Percentiles rank a stretch among this genome's conserved stretches.
These are phyloP conservation scores for Autographa gamma DNA, from an alignment of 2,888 invertebrate species.

Conservation along the genomic window DNA sequence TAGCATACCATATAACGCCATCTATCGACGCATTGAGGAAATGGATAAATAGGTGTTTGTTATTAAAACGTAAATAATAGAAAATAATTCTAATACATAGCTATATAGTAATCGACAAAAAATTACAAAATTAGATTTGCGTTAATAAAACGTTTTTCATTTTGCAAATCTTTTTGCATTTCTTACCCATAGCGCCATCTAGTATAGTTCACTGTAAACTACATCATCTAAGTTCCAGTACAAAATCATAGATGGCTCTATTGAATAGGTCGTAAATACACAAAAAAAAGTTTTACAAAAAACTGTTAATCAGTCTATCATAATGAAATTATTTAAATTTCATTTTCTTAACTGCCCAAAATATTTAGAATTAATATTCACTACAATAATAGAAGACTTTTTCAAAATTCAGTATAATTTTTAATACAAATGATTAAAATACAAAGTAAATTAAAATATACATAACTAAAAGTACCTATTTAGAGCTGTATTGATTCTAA, in stretches of 20 bases:
- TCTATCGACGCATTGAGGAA: too few relatives aligned
- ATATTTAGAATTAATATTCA: too few relatives aligned
- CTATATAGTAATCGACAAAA: too few relatives aligned
- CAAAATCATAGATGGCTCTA: background rate
- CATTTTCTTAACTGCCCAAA: too few relatives aligned
- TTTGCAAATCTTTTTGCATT: background rate
- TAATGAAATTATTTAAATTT: too few relatives aligned
- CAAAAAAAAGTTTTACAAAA: background rate
- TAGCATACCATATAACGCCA: too few relatives aligned
- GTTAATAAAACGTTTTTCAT: background rate
- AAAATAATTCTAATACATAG: too few relatives aligned
- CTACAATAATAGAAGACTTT: too few relatives aligned
- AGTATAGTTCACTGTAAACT: background rate
- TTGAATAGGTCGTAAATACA: background rate
- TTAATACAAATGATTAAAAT: background rate
- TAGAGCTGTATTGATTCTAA: constrained; percentile 2
- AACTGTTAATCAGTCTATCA: background rate
- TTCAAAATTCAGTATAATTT: too few relatives aligned
- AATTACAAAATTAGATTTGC: too few relatives aligned
- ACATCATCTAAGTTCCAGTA: background rate
- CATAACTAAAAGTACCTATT: background rate
- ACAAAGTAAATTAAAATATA: background rate
- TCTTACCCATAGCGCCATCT: background rate
- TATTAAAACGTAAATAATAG: too few relatives aligned
- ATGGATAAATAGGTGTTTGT: too few relatives aligned